Evolutionary conservation across 2,888 invertebrate genomes (phyloP).

Genomic region (Sminthurides aquaticus): DNA sequence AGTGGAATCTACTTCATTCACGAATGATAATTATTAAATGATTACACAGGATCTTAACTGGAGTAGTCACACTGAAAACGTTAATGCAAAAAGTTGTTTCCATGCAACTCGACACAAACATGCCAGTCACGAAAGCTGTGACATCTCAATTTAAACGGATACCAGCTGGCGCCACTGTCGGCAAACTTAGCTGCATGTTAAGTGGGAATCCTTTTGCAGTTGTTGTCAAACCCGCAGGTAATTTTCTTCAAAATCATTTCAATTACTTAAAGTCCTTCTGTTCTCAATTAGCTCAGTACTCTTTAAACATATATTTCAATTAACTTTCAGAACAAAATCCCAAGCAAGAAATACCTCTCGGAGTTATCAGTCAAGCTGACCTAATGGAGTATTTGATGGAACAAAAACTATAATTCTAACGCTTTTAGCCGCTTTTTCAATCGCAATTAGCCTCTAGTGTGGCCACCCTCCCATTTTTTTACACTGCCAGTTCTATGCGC

Average conservation of each 20-base stretch:
- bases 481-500: no score
- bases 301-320: neutral
- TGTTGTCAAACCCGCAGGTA: constrained; percentile 51
- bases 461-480: no score
- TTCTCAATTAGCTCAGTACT: no score
- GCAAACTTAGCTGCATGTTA: constrained; percentile 67
- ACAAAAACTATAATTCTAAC: constrained; percentile 1
- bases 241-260: neutral
- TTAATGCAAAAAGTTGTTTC: constrained; percentile 61
- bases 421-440: no score
- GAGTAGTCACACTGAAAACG: constrained; percentile 63
- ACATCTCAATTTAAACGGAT: constrained; percentile 68
- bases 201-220: constrained; percentile 72
- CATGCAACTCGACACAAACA: constrained; percentile 54
- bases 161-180: constrained; percentile 58
- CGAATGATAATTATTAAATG: neutral
- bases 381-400: constrained; percentile 3
- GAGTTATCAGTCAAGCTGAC: constrained; percentile 19
- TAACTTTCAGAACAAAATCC: constrained; percentile 9
- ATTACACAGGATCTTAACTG: constrained; percentile 55
- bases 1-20: neutral
- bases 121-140: constrained; percentile 59
- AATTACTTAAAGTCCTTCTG: no score
- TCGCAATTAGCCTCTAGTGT: no score
- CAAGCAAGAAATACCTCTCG: constrained; percentile 6